phyloP scores from a whole-genome alignment of 2,888 invertebrate species.

The Mechanitis mazaeus region DNA sequence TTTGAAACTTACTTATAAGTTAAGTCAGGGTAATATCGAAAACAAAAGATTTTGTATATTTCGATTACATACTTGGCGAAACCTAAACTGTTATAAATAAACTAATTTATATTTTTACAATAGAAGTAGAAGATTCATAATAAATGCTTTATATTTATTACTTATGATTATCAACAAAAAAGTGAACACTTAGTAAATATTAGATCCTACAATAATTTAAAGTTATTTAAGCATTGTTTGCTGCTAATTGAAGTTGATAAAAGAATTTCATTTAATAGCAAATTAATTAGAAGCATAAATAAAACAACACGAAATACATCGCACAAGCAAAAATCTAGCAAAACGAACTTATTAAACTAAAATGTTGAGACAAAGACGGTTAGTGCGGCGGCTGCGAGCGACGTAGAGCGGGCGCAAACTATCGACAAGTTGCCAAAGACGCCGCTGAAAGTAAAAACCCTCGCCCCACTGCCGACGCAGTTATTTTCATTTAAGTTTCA shows the following conservation, averaged over 20 bases:
- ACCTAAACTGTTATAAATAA: too few relatives aligned
- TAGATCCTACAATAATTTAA: background rate
- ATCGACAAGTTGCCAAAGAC: slow-evolving; percentile 41
- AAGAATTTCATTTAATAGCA: slow-evolving; percentile 10
- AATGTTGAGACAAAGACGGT: slow-evolving; percentile 38
- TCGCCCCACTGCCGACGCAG: slow-evolving; percentile 41
- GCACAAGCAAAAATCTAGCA: slow-evolving; percentile 24
- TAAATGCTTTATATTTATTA: too few relatives aligned
- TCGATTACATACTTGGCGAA: too few relatives aligned
- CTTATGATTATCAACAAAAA: too few relatives aligned
- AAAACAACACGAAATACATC: slow-evolving; percentile 17
- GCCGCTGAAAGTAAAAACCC: slow-evolving; percentile 32
- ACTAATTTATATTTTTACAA: too few relatives aligned
- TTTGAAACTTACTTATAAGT: too few relatives aligned
- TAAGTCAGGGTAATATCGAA: too few relatives aligned
- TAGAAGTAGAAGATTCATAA: too few relatives aligned
- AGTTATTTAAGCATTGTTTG: background rate
- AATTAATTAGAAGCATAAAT: slow-evolving; percentile 8
- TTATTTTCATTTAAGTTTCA: slow-evolving; percentile 74
- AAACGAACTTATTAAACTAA: slow-evolving; percentile 26
- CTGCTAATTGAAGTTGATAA: slow-evolving; percentile 19
- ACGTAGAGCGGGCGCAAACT: slow-evolving; percentile 41
- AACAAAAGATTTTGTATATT: too few relatives aligned
- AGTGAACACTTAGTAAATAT: too few relatives aligned
- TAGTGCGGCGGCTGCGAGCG: slow-evolving; percentile 32